Percentiles rank a stretch among this genome's conserved stretches.
Conservation (phyloP, 2,888 invertebrate genomes). For the Melinaea menophilus region DNA sequence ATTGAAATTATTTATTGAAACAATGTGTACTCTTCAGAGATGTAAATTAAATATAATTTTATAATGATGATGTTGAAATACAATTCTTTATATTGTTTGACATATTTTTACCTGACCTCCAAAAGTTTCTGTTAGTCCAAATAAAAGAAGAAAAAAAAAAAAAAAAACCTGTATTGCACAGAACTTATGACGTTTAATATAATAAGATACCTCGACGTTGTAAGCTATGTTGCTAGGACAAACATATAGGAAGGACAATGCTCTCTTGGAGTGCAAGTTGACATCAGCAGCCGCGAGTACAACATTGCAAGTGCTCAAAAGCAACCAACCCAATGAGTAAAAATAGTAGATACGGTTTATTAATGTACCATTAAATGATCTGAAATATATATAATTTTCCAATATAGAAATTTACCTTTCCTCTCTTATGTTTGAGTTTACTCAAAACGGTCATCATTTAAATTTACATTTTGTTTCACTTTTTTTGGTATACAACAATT, state of each 20-base stretch:
- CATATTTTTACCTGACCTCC: slow-evolving; percentile 55
- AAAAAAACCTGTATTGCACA: too few species aligned
- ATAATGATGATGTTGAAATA: not conserved
- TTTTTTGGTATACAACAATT: not conserved
- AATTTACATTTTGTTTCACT: too few species aligned
- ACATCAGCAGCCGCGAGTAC: slow-evolving; percentile 79
- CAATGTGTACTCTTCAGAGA: too few species aligned
- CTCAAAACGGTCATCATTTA: not conserved
- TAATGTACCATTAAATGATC: slow-evolving; percentile 44
- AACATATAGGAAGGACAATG: slow-evolving; percentile 60
- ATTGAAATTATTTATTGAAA: too few species aligned
- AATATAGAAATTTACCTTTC: not conserved
- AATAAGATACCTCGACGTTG: slow-evolving; percentile 80
- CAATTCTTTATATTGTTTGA: not conserved
- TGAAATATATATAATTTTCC: slow-evolving; percentile 27
- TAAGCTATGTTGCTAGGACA: slow-evolving; percentile 75
- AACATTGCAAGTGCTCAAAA: slow-evolving; percentile 79
- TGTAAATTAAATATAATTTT: too few species aligned
- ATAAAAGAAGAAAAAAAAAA: too few species aligned
- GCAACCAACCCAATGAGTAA: slow-evolving; percentile 80
- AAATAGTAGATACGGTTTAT: slow-evolving; percentile 78
- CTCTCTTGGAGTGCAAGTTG: slow-evolving; percentile 72
- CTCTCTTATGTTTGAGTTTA: too few species aligned
- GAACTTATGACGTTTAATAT: too few species aligned
- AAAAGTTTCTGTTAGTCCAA: slow-evolving; percentile 77